These are phyloP conservation scores for Heliconius hermathena DNA, from an alignment of 1,140 invertebrate genomes.

Conservation along the genomic window DNA sequence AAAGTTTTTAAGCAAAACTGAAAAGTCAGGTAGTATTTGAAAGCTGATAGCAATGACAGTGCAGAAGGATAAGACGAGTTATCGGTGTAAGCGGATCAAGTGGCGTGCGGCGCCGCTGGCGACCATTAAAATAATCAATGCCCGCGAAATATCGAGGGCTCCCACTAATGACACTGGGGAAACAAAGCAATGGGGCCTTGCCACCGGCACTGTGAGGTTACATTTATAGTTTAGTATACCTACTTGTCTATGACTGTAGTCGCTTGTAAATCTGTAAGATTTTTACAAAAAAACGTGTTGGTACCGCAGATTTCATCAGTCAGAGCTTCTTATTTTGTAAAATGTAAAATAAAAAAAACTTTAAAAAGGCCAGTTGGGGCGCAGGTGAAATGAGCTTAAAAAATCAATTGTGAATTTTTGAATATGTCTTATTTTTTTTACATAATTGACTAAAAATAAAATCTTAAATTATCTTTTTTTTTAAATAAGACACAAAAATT, in stretches of 20 bases:
- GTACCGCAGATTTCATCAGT: too few species aligned
- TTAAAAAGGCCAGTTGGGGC: too few species aligned
- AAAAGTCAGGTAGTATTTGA: constrained; percentile 10
- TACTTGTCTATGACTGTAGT: not conserved
- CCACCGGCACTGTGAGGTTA: constrained; percentile 37
- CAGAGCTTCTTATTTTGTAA: too few species aligned
- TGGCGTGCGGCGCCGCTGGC: constrained; percentile 60
- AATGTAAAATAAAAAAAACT: too few species aligned
- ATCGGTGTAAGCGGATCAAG: constrained; percentile 49
- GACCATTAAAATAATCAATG: constrained; percentile 79
- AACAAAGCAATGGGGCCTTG: constrained; percentile 70
- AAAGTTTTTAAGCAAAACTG: not conserved
- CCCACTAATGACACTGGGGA: constrained; percentile 79
- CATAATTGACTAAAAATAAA: too few species aligned
- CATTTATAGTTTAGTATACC: constrained; percentile 10
- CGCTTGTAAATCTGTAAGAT: not conserved
- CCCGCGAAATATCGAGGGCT: constrained; percentile 76
- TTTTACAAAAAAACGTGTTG: not conserved
- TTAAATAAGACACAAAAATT: not conserved
- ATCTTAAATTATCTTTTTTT: not conserved
- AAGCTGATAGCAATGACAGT: constrained; percentile 21
- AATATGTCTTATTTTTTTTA: too few species aligned
- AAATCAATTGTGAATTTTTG: too few species aligned
- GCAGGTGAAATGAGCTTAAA: too few species aligned
- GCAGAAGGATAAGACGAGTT: constrained; percentile 43